Conservation (phyloP, 2,113 vertebrate genomes). For the Phasianus colchicus region DNA sequence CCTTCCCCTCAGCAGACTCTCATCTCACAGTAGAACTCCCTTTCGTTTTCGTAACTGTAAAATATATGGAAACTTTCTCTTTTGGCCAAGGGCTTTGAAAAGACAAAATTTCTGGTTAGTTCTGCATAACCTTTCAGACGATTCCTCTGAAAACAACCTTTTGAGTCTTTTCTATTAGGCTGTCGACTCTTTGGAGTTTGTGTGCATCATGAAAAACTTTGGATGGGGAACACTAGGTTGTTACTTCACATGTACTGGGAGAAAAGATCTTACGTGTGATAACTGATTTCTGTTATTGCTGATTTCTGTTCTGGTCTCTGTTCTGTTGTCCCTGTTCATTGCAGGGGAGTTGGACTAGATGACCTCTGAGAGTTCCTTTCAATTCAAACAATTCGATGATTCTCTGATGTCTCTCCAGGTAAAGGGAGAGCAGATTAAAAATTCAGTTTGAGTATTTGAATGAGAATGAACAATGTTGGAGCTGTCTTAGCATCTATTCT, state of each 20-base stretch:
- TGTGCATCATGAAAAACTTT: not conserved
- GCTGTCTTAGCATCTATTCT: not conserved
- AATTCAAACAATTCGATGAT: no score
- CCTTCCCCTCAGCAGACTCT: conserved; percentile 2
- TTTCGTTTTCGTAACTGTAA: not conserved
- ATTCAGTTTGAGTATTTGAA: not conserved
- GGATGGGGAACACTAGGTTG: not conserved
- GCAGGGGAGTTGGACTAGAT: no score
- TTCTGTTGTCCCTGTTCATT: no score
- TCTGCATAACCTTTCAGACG: not conserved
- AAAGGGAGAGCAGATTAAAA: not conserved
- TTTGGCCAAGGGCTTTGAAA: conserved; percentile 29
- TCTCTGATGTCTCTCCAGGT: not conserved
- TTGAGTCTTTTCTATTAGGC: not conserved
- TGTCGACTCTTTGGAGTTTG: not conserved
- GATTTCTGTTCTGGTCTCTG: no score
- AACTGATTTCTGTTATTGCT: not conserved
- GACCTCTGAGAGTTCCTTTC: no score
- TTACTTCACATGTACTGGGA: not conserved
- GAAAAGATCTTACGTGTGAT: not conserved
- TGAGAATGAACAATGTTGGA: not conserved
- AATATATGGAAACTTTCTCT: not conserved
- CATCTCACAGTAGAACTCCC: not conserved
- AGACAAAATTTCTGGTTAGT: not conserved
- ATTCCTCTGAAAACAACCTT: not conserved